A percentile compares a stretch with the other conserved stretches of the same genome.
Conservation (phyloP, 2,888 invertebrate genomes). For the Epirrhoe tristata region DNA sequence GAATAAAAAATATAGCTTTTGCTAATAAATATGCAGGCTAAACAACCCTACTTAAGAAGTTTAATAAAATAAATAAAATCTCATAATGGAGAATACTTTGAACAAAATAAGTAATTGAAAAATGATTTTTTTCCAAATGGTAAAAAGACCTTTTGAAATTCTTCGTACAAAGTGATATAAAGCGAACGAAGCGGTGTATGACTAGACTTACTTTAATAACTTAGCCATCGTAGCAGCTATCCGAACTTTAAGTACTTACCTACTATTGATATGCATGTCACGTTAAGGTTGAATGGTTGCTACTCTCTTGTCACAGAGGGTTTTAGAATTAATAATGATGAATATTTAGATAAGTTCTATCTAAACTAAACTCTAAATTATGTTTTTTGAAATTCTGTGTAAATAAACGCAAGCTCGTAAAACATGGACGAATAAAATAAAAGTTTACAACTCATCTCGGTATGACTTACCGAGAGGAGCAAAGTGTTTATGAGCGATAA, state of each 20-base stretch:
- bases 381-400: neutral
- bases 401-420: neutral
- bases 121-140: conserved; percentile 8
- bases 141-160: conserved; percentile 1
- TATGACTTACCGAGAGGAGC: conserved; percentile 10
- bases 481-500: conserved; percentile 19
- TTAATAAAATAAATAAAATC: neutral
- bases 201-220: neutral
- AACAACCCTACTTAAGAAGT: neutral
- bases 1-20: conserved; percentile 1
- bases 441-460: conserved; percentile 9
- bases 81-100: neutral
- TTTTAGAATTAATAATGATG: neutral
- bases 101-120: conserved; percentile 12
- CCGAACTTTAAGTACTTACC: conserved; percentile 11
- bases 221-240: conserved; percentile 25
- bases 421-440: conserved; percentile 7
- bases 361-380: too few species aligned
- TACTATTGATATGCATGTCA: conserved; percentile 39
- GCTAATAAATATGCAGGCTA: neutral
- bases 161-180: conserved; percentile 7
- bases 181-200: neutral
- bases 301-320: neutral
- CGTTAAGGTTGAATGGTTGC: conserved; percentile 40
- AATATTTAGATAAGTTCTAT: neutral